phyloP scores from a whole-genome alignment of 2,113 vertebrate species.

The Chamaetylas fuelleborni region DNA sequence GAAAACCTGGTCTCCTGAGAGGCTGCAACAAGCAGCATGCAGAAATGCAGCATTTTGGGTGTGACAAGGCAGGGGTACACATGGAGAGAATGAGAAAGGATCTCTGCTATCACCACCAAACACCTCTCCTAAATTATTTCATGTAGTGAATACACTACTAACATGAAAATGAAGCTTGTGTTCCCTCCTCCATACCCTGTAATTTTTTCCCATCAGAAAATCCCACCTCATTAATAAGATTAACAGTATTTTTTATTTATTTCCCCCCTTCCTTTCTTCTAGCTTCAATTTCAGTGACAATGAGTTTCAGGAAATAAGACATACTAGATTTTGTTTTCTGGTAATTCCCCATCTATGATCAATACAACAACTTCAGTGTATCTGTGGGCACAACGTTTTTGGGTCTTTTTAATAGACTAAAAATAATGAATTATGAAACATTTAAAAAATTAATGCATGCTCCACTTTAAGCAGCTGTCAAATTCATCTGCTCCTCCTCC shows the following conservation, averaged over 20 bases:
- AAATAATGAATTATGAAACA: constrained; percentile 69
- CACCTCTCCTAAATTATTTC: not conserved
- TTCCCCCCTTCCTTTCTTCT: not conserved
- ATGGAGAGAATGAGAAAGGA: not conserved
- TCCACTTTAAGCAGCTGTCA: constrained; percentile 70
- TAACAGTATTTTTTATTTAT: not conserved
- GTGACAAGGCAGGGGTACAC: not conserved
- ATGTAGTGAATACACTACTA: not conserved
- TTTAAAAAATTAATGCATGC: constrained; percentile 73
- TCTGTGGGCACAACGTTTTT: not conserved
- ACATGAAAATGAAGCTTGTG: not conserved
- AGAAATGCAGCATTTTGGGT: not conserved
- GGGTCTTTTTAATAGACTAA: constrained; percentile 16
- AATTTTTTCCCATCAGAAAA: not conserved
- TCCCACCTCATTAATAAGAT: not conserved
- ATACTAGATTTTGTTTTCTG: not conserved
- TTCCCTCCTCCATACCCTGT: not conserved
- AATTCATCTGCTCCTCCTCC: constrained; percentile 60
- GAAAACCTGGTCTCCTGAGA: not conserved
- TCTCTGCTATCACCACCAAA: not conserved
- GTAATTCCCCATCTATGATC: not conserved
- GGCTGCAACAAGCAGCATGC: not conserved
- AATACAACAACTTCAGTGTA: not conserved
- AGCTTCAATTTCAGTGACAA: not conserved
- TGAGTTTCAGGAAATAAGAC: not conserved